phyloP scores from a whole-genome alignment of 1,140 invertebrate genomes.

The Heliothis subflexa region DNA sequence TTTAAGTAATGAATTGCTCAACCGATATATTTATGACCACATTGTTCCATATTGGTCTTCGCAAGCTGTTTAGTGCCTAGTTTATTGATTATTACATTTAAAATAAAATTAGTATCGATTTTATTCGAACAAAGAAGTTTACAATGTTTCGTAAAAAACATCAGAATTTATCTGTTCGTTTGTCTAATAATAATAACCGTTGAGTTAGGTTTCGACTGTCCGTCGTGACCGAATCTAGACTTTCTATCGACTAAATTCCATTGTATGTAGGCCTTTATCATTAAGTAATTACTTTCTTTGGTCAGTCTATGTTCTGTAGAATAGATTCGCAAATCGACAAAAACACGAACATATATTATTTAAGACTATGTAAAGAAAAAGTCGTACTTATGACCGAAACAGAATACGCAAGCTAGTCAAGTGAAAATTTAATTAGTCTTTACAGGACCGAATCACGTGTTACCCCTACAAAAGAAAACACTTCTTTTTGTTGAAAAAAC shows the following conservation, averaged over 20 bases:
- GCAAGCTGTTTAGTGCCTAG: constrained; percentile 10
- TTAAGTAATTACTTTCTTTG: background rate
- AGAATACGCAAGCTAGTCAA: no score
- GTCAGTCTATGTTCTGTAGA: no score
- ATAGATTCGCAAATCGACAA: no score
- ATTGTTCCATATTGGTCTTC: constrained; percentile 37
- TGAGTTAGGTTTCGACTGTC: constrained; percentile 22
- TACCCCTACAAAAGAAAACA: background rate
- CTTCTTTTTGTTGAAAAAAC: background rate
- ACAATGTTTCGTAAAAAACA: background rate
- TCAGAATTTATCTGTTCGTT: background rate
- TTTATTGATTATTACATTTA: constrained; percentile 3
- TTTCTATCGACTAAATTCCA: background rate
- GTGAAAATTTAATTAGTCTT: no score
- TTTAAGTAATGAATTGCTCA: constrained; percentile 43
- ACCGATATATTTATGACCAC: constrained; percentile 35
- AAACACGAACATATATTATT: no score
- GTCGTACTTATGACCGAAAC: no score
- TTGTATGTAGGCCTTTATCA: background rate
- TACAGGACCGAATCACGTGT: no score
- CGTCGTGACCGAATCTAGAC: constrained; percentile 1
- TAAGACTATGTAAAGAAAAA: no score
- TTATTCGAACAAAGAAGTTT: background rate
- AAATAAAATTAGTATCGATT: background rate
- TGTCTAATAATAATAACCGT: background rate